Evolutionary conservation across 2,113 vertebrate genomes (phyloP).

Genomic region (Hyla sarda): DNA sequence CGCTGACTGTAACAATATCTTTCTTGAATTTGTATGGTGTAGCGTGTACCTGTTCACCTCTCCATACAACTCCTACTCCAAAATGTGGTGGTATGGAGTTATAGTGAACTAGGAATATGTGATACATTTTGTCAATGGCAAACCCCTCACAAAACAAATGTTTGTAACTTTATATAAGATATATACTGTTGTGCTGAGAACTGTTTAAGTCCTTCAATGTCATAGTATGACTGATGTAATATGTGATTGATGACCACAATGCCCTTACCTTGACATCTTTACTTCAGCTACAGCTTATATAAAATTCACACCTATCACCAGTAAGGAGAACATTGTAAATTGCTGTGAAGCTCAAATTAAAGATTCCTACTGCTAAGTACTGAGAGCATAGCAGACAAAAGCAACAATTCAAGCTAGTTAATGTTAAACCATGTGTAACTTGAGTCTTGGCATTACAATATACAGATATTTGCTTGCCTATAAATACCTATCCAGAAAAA

Average conservation of each 20-base stretch:
- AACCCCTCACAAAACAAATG: neutral
- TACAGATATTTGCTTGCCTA: neutral
- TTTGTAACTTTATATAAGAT: neutral
- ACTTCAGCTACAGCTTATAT: conserved; percentile 2
- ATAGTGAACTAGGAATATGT: too few relatives aligned
- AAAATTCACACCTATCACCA: neutral
- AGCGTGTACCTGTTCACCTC: neutral
- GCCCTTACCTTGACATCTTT: neutral
- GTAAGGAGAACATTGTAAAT: neutral
- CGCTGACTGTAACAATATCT: too few relatives aligned
- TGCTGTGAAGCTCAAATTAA: neutral
- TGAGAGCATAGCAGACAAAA: neutral
- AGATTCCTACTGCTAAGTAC: neutral
- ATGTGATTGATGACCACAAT: conserved; percentile 4
- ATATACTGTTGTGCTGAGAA: neutral
- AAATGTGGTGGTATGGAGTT: neutral
- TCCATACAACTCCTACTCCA: neutral
- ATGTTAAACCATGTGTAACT: neutral
- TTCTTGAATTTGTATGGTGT: neutral
- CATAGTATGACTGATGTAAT: neutral
- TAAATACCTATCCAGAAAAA: neutral
- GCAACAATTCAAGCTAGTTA: too few relatives aligned
- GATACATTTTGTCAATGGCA: neutral
- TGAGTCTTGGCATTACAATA: neutral
- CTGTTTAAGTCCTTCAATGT: neutral